Conservation (phyloP, 2,888 invertebrate genomes). For the Strigamia transsilvanica region DNA sequence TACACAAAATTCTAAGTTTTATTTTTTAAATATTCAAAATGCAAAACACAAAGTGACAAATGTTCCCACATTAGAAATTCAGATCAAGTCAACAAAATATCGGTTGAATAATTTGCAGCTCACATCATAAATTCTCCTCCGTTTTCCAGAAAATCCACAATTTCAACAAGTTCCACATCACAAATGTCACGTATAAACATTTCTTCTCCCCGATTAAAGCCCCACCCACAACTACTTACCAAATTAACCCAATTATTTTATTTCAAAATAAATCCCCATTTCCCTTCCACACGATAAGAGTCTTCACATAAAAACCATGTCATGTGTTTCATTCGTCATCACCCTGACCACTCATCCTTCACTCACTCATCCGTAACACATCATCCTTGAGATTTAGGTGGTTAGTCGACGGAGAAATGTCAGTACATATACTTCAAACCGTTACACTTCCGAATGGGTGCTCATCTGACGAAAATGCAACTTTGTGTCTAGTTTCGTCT, state of each 20-base stretch:
- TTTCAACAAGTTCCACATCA: neutral
- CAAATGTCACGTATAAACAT: neutral
- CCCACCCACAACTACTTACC: neutral
- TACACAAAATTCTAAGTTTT: too few species aligned
- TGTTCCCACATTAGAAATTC: neutral
- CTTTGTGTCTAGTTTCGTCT: neutral
- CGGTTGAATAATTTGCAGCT: neutral
- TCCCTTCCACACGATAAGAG: neutral
- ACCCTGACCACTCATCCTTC: conserved; percentile 5
- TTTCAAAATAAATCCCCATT: neutral
- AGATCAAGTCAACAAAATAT: neutral
- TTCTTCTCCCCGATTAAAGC: neutral
- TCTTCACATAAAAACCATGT: neutral
- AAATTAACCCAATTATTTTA: conserved; percentile 10
- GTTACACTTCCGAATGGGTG: neutral
- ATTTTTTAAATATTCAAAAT: neutral
- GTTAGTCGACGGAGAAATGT: neutral
- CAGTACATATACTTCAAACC: neutral
- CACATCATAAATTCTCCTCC: neutral
- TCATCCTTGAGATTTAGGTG: conserved; percentile 14
- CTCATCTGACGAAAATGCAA: conserved; percentile 4
- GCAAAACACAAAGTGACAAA: neutral
- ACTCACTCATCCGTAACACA: conserved; percentile 1
- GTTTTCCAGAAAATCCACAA: neutral
- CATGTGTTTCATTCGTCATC: neutral